Base-by-base conservation (phyloP, 2,888 invertebrate species). In the Limenitis camilla region DNA sequence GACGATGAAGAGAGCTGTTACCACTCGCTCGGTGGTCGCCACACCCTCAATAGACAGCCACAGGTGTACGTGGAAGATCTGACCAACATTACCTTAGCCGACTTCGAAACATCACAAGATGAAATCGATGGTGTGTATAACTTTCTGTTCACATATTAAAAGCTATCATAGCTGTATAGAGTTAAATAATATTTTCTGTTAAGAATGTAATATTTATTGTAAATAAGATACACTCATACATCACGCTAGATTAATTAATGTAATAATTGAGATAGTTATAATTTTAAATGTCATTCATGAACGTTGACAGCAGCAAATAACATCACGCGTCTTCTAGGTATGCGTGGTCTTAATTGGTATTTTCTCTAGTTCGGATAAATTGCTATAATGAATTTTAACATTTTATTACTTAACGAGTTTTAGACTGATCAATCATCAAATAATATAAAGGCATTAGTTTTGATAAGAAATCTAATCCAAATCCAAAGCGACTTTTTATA, bases 1-100 rank as follows among this genome's bases (percentile, higher is more conserved):
- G 87, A 87, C 63, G 84, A 84, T 6, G 88, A 86, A 55, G 88
- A 87, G 53, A 81, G 70, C 59, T 86, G 85, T 70, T 87, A 87
- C 68, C 86, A 87, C 68, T 86, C 84, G 39, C 73, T 87, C 6
- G 85, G 86, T 30, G 86, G 86, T 42, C 73, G 85, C 47, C 81
- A 85, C 58, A 83, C 85, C 5, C 70, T 85, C 48, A 80, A 68
- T 61, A 65, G 83, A 42, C 78, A 83, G 56, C 82, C 85, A 2
- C 85, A 78, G 60, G 86, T 87, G 40, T 86, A 86, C 61, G 74
- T 88, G 4, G 88, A 88, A 60, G 88, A 88, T 61, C 69, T 88
- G 57, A 77, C 82, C 27, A 79, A 78, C 58, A 68, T 88, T 35
- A 83, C 86, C 1, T 64, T 86, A 54, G 87, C 80, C 0, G 88